Percentiles rank a stretch among this genome's conserved stretches.
Conservation (phyloP, 2,797 vertebrate species). For the Neopelma chrysocephalum region DNA sequence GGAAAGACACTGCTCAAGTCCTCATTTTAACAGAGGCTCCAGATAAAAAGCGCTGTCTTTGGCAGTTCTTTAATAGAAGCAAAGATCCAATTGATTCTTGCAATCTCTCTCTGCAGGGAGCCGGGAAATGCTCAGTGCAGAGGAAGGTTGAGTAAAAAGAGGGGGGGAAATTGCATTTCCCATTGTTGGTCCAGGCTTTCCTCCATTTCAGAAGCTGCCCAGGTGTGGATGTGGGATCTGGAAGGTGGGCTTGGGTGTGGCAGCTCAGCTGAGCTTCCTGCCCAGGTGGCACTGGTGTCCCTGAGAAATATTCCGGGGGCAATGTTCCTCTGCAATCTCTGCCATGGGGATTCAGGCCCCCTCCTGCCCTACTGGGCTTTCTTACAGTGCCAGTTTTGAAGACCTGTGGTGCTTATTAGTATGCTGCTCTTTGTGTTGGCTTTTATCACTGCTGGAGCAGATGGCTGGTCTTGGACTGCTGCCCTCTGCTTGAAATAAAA, state of each 20-base stretch:
- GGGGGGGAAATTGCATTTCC: neutral
- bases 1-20: neutral
- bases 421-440: neutral
- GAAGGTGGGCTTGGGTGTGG: neutral
- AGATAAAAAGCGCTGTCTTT: neutral
- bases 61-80: neutral
- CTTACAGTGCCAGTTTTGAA: accelerated
- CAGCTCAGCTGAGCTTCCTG: accelerated
- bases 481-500: neutral
- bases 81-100: neutral
- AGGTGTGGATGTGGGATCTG: neutral
- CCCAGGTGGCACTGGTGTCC: neutral
- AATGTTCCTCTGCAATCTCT: neutral
- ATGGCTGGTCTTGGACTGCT: neutral
- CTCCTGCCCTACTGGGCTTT: neutral
- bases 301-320: neutral
- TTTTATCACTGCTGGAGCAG: slow-evolving; percentile 44
- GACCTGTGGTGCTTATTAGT: accelerated
- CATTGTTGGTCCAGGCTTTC: neutral
- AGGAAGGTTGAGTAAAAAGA: neutral
- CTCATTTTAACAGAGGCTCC: neutral
- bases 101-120: neutral
- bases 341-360: neutral
- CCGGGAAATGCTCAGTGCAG: neutral
- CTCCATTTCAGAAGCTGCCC: neutral